A percentile compares a stretch with the other conserved stretches of the same genome.
Evolutionary conservation across 2,797 vertebrate genomes (phyloP).

Genomic region (Mus minutoides): DNA sequence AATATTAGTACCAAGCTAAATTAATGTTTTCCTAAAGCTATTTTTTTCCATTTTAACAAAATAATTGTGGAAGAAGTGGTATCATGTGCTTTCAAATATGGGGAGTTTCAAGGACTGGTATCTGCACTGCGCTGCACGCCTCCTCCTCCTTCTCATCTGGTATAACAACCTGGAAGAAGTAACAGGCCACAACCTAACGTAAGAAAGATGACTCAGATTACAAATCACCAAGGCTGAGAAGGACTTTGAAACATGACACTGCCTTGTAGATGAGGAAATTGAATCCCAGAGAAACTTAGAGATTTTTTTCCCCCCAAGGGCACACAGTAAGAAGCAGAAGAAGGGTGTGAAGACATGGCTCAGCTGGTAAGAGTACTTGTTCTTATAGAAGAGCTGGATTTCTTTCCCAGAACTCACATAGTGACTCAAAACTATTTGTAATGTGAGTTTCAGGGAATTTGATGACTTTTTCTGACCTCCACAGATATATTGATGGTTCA

Average conservation of each 20-base stretch:
- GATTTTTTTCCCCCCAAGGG: not conserved
- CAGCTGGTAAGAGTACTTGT: not conserved
- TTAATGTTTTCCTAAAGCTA: not conserved
- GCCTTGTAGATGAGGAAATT: not conserved
- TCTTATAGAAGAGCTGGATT: not conserved
- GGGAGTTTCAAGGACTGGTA: no score
- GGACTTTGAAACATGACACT: not conserved
- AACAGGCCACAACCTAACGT: not conserved
- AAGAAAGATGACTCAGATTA: not conserved
- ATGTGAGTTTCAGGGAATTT: not conserved
- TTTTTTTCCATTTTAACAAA: not conserved
- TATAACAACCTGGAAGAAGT: not conserved
- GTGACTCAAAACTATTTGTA: not conserved
- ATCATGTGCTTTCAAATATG: not conserved
- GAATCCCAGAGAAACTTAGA: not conserved
- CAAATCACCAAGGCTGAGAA: not conserved
- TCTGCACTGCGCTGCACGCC: not conserved
- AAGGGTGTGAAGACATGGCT: no score
- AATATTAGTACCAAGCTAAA: not conserved
- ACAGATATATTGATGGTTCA: not conserved
- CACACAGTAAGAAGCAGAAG: not conserved
- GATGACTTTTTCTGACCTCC: not conserved
- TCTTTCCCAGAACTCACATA: not conserved
- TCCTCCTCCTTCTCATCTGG: not conserved
- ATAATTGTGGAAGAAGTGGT: constrained; percentile 20